Evolutionary conservation across 2,797 vertebrate species (phyloP), one percentile per base, ranked within the genome.

Genomic region (Xyrichtys novacula): DNA sequence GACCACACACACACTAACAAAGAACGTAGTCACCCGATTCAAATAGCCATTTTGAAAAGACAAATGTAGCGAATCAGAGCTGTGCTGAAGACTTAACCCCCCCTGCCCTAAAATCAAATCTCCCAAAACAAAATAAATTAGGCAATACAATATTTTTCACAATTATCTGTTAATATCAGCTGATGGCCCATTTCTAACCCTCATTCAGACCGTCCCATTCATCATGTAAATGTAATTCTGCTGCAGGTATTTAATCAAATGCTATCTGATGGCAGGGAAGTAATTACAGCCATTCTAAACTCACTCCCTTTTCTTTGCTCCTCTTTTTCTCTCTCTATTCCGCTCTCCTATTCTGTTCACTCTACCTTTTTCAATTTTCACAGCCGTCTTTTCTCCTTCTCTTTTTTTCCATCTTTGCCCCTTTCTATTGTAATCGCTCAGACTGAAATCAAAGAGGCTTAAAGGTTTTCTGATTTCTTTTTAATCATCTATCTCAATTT

Each of bases 161-260:
- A 94, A 88, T 95, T 95, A 94, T 93, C 93, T 88, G 90, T 88
- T 94, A 85, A 93, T 95, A 96, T 94, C 94, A 93, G 92, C 91
- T 92, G 92, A 93, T 94, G 90, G 93, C 92, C 92, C 81, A 90
- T 93, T 93, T 76, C 91, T 94, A 93, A 95, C 93, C 95, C 95
- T 95, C 94, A 93, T 92, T 91, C 89, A 79, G 92, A 84, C 77
- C 66, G 74, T 70, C 83, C 91, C 94, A 96, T 97, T 96, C 93
- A 96, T 96, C 96, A 97, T 90, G 77, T 91, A 95, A 96, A 97
- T 96, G 95, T 94, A 95, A 96, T 97, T 96, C 95, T 94, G 93
- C 94, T 89, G 90, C 92, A 95, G 95, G 95, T 96, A 95, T 96
- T 97, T 96, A 96, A 97, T 97, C 96, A 96, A 94, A 92, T 80